These are phyloP conservation scores for Theodoxus fluviatilis DNA, from an alignment of 2,888 invertebrate genomes.

Conservation along the genomic window DNA sequence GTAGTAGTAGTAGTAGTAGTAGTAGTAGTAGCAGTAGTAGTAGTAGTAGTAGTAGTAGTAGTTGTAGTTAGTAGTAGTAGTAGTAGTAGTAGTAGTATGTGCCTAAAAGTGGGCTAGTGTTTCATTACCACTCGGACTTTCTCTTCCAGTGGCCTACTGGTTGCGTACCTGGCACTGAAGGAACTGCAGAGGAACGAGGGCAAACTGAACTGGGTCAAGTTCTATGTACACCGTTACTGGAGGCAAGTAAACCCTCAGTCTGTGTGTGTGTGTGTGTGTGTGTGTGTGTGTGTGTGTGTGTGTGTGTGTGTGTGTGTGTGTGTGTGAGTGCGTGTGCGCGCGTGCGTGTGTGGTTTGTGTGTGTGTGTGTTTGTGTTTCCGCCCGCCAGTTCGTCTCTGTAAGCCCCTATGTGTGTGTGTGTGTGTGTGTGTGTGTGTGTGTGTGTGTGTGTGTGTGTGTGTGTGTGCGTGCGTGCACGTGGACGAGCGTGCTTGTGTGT, in stretches of 20 bases:
- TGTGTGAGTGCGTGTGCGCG: not conserved
- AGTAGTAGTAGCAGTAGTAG: no score
- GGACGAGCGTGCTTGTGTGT: no score
- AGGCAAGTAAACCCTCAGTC: constrained; percentile 29
- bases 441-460: constrained; percentile 18
- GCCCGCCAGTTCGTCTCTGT: constrained; percentile 9
- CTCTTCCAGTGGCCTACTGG: constrained; percentile 36
- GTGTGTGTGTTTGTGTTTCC: constrained; percentile 19
- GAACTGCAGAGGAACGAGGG: constrained; percentile 34
- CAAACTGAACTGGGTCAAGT: constrained; percentile 38
- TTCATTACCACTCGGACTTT: no score
- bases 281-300: not conserved
- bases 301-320: not conserved
- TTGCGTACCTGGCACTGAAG: constrained; percentile 35
- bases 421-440: not conserved
- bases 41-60: no score
- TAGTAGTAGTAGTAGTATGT: no score
- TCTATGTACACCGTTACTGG: constrained; percentile 40
- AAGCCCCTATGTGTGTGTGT: not conserved
- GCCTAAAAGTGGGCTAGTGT: no score
- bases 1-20: no score
- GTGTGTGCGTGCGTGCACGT: no score
- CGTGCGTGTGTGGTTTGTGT: no score
- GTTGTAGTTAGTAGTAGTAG: no score
- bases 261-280: constrained; percentile 19